A percentile compares a stretch with the other conserved stretches of the same genome.
Conservation (phyloP, 2,113 vertebrate genomes). For the Piaya cayana region DNA sequence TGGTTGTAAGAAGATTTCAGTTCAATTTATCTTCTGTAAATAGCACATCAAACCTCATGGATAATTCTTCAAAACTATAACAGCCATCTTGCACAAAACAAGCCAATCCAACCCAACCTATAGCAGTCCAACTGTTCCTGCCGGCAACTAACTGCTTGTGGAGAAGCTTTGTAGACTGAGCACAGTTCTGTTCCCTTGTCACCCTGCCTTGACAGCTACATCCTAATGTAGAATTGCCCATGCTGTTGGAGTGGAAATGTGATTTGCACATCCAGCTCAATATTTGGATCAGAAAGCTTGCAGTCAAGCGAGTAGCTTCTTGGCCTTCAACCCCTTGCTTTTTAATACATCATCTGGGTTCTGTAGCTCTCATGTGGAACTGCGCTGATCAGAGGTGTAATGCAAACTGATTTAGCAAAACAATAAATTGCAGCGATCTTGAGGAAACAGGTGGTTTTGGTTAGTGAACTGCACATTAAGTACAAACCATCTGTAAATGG, state of each 20-base stretch:
- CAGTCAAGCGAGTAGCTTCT: neutral
- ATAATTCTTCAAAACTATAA: neutral
- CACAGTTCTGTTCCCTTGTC: neutral
- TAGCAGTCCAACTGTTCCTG: neutral
- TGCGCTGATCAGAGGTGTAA: slow-evolving; percentile 50
- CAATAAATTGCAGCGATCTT: slow-evolving; percentile 61
- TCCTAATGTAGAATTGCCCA: neutral
- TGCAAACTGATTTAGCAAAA: slow-evolving; percentile 68
- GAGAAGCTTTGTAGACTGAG: neutral
- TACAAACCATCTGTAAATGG: slow-evolving; percentile 60
- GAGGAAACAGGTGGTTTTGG: slow-evolving; percentile 64
- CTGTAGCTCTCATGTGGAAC: slow-evolving; percentile 39
- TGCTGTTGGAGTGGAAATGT: neutral
- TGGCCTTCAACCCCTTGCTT: neutral
- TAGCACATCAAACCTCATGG: neutral
- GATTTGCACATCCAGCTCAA: neutral
- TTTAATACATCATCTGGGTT: slow-evolving; percentile 33
- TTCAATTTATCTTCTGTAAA: neutral
- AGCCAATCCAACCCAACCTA: neutral
- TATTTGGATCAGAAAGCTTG: neutral
- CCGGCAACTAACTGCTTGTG: neutral
- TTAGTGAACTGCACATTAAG: slow-evolving; percentile 68
- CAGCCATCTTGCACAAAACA: neutral
- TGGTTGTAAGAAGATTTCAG: neutral
- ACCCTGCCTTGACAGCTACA: neutral